Base-by-base conservation (phyloP, 1,140 invertebrate genomes). In the Drosophila nebulosa region DNA sequence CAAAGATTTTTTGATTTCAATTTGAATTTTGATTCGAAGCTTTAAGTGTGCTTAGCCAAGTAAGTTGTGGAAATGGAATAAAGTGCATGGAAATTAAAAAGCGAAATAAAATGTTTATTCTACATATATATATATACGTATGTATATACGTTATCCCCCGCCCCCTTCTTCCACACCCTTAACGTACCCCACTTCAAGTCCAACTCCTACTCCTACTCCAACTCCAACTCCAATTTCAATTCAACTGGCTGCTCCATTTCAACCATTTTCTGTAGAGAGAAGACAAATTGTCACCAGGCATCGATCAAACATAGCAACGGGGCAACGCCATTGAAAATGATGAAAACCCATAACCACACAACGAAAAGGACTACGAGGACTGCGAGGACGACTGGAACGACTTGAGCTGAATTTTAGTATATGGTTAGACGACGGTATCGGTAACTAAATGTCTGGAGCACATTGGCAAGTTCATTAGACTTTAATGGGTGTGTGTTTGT, bases 1-100 rank as follows among this genome's bases (percentile, higher is more conserved):
- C 61, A 18, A 42, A 6, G 39, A 46, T 62, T 64, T 46, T 74
- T 79, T 80, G 60, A 68, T 69, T 67, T 74, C 35, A 70, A 69
- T 80, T 68, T 74, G 42, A 79, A 63, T 78, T 69, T 59, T 58
- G 64, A 35, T 57, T 64, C 60, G 39, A 57, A 78, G 83, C 81
- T 86, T 86, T 86, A 81, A 86, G 78, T 86, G 81, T 85, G 78
- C 83, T 88, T 85, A 81, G 83, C 30, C 53, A 78, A 74, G 78
- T 81, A 85, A 88, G 78, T 69, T 69, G 65, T 75, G 73, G 64
- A 52, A 75, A 86, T 62, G 70, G 69, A 85, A 85, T 86, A 85
- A 86, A 88, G 64, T 88, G 74, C 83, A 88, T 86, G 76, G 66
- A 81, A 74, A 81, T 69, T 71, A 60, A 74, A 69, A 73, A 42